Evolutionary conservation across 2,113 vertebrate genomes (phyloP).

Genomic region (Morone saxatilis): DNA sequence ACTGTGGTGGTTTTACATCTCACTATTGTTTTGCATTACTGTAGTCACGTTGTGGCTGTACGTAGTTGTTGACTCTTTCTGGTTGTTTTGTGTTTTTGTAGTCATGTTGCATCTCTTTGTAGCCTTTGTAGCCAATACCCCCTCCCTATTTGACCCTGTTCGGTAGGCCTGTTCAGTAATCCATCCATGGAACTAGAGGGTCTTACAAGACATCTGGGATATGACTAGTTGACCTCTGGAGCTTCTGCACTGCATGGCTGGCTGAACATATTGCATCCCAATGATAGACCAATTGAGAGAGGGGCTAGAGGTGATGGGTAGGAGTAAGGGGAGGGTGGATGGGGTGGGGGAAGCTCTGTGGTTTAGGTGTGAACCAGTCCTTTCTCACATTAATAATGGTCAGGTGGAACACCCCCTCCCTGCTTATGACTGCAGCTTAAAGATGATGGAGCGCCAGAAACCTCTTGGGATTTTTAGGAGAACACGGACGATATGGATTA

Average conservation of each 20-base stretch:
- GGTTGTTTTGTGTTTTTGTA: neutral
- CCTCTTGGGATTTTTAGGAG: conserved; percentile 15
- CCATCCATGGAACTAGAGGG: neutral
- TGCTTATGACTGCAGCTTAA: conserved; percentile 36
- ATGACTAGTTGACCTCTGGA: conserved; percentile 39
- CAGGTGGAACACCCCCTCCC: conserved; percentile 36
- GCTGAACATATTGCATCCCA: conserved; percentile 41
- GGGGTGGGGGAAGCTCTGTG: neutral
- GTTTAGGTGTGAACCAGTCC: conserved; percentile 52
- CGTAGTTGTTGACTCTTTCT: too few relatives aligned
- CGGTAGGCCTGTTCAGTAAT: neutral
- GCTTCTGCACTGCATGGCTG: conserved; percentile 32
- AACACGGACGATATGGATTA: conserved; percentile 36
- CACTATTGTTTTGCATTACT: too few relatives aligned
- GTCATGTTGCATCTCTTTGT: too few relatives aligned
- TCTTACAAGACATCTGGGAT: conserved; percentile 34
- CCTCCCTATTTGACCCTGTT: neutral
- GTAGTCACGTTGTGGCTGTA: too few relatives aligned
- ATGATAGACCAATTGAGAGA: conserved; percentile 22
- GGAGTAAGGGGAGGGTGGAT: neutral
- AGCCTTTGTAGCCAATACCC: too few relatives aligned
- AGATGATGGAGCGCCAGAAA: conserved; percentile 51
- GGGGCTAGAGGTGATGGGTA: neutral
- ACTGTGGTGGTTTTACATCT: neutral
- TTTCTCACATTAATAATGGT: conserved; percentile 72